Conservation (phyloP, 2,888 invertebrate genomes). For the Gastracanthus pulcherrimus region DNA sequence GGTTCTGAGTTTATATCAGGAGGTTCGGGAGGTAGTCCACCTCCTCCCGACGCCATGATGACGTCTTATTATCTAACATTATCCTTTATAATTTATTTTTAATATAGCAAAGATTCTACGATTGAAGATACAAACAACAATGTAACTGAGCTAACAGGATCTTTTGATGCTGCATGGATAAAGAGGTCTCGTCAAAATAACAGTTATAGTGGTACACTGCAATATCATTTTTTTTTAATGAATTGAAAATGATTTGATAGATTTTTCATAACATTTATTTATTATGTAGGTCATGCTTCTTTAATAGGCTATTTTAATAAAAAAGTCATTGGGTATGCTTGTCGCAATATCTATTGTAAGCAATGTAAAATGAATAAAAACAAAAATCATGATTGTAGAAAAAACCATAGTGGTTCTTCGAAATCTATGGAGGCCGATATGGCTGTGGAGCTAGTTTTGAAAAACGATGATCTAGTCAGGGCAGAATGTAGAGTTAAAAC, state of each 20-base stretch:
- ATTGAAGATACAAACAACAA: background rate
- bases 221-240: background rate
- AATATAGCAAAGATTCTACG: background rate
- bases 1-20: no score
- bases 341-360: conserved; percentile 28
- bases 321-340: conserved; percentile 37
- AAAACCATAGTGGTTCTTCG: conserved; percentile 31
- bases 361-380: conserved; percentile 7
- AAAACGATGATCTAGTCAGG: conserved; percentile 24
- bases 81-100: background rate
- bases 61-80: no score
- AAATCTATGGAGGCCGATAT: conserved; percentile 49
- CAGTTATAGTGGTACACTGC: conserved; percentile 50
- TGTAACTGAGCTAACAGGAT: conserved; percentile 32
- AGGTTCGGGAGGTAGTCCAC: no score
- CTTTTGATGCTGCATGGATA: conserved; percentile 56
- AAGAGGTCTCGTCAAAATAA: conserved; percentile 46
- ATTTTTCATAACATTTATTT: background rate
- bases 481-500: conserved; percentile 29
- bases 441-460: conserved; percentile 43
- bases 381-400: conserved; percentile 38
- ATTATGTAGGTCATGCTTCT: conserved; percentile 1
- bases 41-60: no score
- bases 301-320: conserved; percentile 17
- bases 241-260: background rate